phyloP scores from a whole-genome alignment of 1,140 invertebrate genomes.

The Bicyclus anynana region DNA sequence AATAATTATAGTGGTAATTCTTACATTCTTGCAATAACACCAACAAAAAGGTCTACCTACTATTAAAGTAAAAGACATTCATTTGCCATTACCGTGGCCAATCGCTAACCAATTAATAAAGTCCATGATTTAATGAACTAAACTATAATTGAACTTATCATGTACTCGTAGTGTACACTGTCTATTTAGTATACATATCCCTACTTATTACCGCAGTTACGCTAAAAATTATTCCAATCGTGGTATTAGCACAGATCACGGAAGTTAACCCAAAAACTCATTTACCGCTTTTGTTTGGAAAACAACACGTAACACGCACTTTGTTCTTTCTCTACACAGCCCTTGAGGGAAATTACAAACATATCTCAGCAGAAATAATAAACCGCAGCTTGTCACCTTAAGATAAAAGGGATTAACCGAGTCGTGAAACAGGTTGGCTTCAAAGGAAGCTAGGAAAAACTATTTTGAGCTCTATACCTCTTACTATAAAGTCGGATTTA shows the following conservation, averaged over 20 bases:
- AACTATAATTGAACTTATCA: too few relatives aligned
- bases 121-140: too few relatives aligned
- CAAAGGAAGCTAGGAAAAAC: slow-evolving; percentile 20
- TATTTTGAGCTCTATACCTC: slow-evolving; percentile 21
- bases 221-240: too few relatives aligned
- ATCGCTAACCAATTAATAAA: too few relatives aligned
- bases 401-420: slow-evolving; percentile 72
- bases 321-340: slow-evolving; percentile 19
- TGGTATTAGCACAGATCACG: neutral
- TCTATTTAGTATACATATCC: too few relatives aligned
- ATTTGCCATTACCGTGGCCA: too few relatives aligned
- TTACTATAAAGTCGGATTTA: slow-evolving; percentile 18
- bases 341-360: slow-evolving; percentile 51
- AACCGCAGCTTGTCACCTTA: slow-evolving; percentile 67
- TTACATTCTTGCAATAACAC: too few relatives aligned
- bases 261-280: neutral
- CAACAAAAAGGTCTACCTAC: too few relatives aligned
- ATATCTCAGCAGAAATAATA: slow-evolving; percentile 71
- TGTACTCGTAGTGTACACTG: too few relatives aligned
- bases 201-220: too few relatives aligned
- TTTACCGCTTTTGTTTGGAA: slow-evolving; percentile 8
- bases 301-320: slow-evolving; percentile 4
- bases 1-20: too few relatives aligned
- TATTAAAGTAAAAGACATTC: too few relatives aligned
- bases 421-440: slow-evolving; percentile 62